Evolutionary conservation across 1,140 invertebrate species (phyloP), one percentile per base, ranked within the genome.

Genomic region (Eueides isabella): DNA sequence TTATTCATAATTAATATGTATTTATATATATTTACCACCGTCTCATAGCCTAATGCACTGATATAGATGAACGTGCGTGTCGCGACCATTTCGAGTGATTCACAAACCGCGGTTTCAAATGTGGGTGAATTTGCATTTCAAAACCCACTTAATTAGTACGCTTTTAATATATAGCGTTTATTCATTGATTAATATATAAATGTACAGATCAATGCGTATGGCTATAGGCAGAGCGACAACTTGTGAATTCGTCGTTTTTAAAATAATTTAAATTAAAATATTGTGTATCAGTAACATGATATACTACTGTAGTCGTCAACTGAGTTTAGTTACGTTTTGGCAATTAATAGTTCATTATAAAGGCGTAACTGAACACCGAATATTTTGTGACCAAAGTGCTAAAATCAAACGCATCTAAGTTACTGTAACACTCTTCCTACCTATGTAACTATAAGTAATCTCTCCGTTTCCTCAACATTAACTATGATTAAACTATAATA

Each of bases 41-140:
- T 14, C 31, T 35, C 67, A 30, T 38, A 19, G 48, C 9, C 67
- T 69, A 69, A 38, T 9, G 2, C 23, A 35, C 11, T 61, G 23
- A 61, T 61, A 62, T 62, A 69, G 29, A 35, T n/a, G 30, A 69
- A 62, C 31, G 55, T 26, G 67, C 31, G 31, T 69, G 48, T 69
- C 67, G 55, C 55, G 67, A 61, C 67, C 67, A 69, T 61, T 69
- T 38, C 30, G 55, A 61, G 44, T 69, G 67, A 69, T 69, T 69
- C 67, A 48, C 31, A 38, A 68, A 55, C 55, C 67, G 55, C 67
- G 44, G 67, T 61, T 61, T 69, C 55, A 48, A 30, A 55, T 69
- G 55, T 35, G 55, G 33, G 16, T 48, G 67, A 62, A 69, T 69
- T 69, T 69, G 29, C 67, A 69, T 69, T 62, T 69, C 29, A 69